Evolutionary conservation across 2,888 invertebrate genomes (phyloP).

Genomic region (Thelaira solivaga): DNA sequence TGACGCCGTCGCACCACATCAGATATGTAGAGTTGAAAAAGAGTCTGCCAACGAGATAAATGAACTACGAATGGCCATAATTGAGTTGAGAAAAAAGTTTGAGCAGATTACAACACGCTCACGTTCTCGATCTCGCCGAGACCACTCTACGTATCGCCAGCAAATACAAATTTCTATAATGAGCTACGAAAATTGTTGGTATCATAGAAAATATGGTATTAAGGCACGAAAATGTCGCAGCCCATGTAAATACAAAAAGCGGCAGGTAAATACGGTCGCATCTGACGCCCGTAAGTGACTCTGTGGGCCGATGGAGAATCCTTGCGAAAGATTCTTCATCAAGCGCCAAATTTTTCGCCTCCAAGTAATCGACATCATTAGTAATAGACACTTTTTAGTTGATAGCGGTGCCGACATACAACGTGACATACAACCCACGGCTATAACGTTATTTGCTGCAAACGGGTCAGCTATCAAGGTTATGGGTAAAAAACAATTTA

Average conservation of each 20-base stretch:
- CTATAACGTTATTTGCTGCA: not conserved
- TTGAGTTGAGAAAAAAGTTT: not conserved
- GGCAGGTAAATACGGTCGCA: not conserved
- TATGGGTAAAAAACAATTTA: not conserved
- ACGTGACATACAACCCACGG: not conserved
- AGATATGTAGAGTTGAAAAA: not conserved
- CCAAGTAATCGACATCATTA: conserved; percentile 9
- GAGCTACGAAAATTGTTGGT: conserved; percentile 25
- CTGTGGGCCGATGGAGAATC: not conserved
- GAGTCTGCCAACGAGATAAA: not conserved
- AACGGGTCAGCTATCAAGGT: not conserved
- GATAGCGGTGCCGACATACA: not conserved
- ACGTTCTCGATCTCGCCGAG: not conserved
- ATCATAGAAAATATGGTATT: not conserved
- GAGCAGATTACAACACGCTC: conserved; percentile 12
- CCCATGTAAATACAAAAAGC: conserved; percentile 8
- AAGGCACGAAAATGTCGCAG: conserved; percentile 24
- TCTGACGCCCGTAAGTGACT: not conserved
- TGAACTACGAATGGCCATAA: not conserved
- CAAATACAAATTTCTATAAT: not conserved
- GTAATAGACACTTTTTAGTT: not conserved
- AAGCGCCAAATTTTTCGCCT: conserved; percentile 15
- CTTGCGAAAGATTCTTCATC: not conserved
- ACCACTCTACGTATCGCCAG: not conserved
- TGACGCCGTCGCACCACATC: not conserved